Base-by-base conservation (phyloP, 2,888 invertebrate species). In the Nycteola revayana region DNA sequence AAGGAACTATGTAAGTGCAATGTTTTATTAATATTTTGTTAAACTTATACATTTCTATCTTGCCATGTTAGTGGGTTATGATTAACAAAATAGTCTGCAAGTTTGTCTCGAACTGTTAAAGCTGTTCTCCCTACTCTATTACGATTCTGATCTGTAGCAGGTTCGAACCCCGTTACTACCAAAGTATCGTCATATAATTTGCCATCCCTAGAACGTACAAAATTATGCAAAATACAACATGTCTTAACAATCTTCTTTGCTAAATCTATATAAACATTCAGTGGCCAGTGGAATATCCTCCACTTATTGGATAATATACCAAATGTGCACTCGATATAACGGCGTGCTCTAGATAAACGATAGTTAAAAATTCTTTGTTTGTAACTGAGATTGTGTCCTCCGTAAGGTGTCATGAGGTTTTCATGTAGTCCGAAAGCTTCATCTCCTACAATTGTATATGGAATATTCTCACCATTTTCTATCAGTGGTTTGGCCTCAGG, bases 171-270 rank as follows among this genome's bases (percentile, higher is more conserved):
- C 11, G 36, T 42, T 21, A 37, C 17, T 14, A n/a, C 11, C 32
- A 31, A 25, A 34, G 40, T 40, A 25, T 38, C 33, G 8, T 42
- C 42, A 23, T 36, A 42, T 10, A 28, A 32, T 28, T 37, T 32
- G 18, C 34, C 34, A 34, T 34, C 34, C 20, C 34, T 34, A 17
- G 25, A 28, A 25, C 34, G 18, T 24, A 34, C 28, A 28, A 25
- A 34, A 28, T 34, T 34, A 20, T 35, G 28, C 11, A 35, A 18
- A 6, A 24, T 18, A 10, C 25, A 28, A 26, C 21, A 21, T 14
- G 25, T 25, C 14, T 14, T 35, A 9, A 32, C 25, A 21, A 32
- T 32, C 10, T 18, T 10, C 18, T 28, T 10, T 21, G 28, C 28
- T 10, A 28, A 28, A 10, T 21, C 21, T 10, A 21, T 28, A 10